A percentile compares a stretch with the other conserved stretches of the same genome.
Conservation (phyloP, 2,888 invertebrate species). For the Leptarthrus brevirostris region DNA sequence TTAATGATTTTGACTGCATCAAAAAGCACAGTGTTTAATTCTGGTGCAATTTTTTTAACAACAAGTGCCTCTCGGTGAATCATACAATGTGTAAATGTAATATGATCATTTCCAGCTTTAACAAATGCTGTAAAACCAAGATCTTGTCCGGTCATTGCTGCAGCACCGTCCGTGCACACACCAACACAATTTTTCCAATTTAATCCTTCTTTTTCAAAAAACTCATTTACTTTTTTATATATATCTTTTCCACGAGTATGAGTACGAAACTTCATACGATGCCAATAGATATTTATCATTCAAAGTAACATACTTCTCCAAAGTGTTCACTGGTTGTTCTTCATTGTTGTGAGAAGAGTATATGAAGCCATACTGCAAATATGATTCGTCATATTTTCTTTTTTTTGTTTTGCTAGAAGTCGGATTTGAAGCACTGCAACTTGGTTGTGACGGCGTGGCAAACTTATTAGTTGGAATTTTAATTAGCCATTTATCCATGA, state of each 20-base stretch:
- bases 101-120: constrained; percentile 41
- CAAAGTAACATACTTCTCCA: not conserved
- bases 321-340: not conserved
- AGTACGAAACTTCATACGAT: constrained; percentile 40
- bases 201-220: constrained; percentile 36
- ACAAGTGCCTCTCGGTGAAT: constrained; percentile 57
- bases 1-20: constrained; percentile 57
- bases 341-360: constrained; percentile 5
- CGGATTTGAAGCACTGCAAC: constrained; percentile 13
- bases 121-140: constrained; percentile 46
- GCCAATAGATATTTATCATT: constrained; percentile 35
- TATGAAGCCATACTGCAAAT: not conserved
- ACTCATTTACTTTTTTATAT: constrained; percentile 47
- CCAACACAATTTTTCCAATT: constrained; percentile 44
- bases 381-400: constrained; percentile 13
- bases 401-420: constrained; percentile 55
- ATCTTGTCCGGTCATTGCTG: constrained; percentile 36
- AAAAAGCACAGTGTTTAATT: constrained; percentile 56
- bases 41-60: constrained; percentile 56
- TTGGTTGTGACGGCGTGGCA: no score
- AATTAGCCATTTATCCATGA: constrained; percentile 2
- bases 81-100: constrained; percentile 56
- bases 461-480: not conserved
- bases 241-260: constrained; percentile 37
- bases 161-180: constrained; percentile 42